Base-by-base conservation (phyloP, 2,888 invertebrate genomes). In the Drosophila lacicola region DNA sequence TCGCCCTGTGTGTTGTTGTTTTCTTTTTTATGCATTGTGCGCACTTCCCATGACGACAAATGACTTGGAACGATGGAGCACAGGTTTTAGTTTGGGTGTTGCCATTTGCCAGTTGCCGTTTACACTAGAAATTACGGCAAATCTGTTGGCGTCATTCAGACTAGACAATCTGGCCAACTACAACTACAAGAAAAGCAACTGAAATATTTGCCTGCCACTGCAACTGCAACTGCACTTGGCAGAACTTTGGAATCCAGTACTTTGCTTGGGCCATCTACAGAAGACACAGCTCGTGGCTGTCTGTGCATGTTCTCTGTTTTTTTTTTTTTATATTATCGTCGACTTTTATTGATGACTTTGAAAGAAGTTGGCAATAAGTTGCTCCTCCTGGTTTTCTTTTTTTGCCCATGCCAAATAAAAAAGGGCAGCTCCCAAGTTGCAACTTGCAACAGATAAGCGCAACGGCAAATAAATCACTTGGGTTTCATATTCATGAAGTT, bases 111-210 rank as follows among this genome's bases (percentile, higher is more conserved):
- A 60, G 51, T 54, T 60, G 53, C 17, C 47, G 58, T 55, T 74
- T 74, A 57, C 62, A 57, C 75, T 78, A 54, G 39, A 66, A 62
- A 73, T 78, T 78, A 81, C 66, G 51, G 82, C 70, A 76, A 73
- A 82, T 71, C 62, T 70, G 70, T 55, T 53, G 90, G 89, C 89
- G 90, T 90, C 89, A 78, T 65, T 71, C 62, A 78, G 90, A 86
- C 90, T 89, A 90, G 90, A 89, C 90, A 65, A 53, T 53, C 39
- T 54, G 39, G 56, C 25, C 39, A 72, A 56, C 61, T 51, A 44
- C 39, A 62, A 51, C 58, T 36, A 47, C 53, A 54, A 41, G 41
- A 47, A 46, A 41, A 42, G 41, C 39, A 60, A 63, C 19, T 42
- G 6, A 70, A 70, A 50, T 56, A 42, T 49, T 47, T 55, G 58